A percentile compares a stretch with the other conserved stretches of the same genome.
These are phyloP conservation scores for Oriolus oriolus DNA, from an alignment of 2,113 vertebrate genomes.

Conservation along the genomic window DNA sequence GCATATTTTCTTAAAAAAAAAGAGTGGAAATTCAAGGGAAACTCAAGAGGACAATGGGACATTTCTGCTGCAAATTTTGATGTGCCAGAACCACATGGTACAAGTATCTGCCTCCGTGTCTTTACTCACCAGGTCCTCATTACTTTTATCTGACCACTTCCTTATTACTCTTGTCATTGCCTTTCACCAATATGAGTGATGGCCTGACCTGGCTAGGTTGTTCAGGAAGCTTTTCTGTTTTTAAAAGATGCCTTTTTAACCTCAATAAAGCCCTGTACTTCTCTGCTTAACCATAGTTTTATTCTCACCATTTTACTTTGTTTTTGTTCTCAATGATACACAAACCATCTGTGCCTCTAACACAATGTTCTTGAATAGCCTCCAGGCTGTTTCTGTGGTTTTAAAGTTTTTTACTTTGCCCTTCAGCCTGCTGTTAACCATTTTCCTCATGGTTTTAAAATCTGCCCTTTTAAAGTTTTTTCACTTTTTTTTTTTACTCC, in stretches of 20 bases:
- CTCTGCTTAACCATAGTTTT: slow-evolving; percentile 50
- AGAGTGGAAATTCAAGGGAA: neutral
- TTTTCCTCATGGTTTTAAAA: slow-evolving; percentile 63
- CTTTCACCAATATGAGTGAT: neutral
- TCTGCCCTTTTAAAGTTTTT: slow-evolving; percentile 62
- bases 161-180: neutral
- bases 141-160: neutral
- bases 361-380: slow-evolving; percentile 70
- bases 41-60: neutral
- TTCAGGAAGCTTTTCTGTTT: slow-evolving; percentile 6
- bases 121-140: neutral
- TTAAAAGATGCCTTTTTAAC: slow-evolving; percentile 14
- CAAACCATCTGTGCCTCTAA: slow-evolving; percentile 70
- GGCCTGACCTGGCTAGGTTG: neutral
- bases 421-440: slow-evolving; percentile 67
- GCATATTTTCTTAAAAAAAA: neutral
- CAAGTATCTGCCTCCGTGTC: neutral
- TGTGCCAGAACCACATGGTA: neutral
- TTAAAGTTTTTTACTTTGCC: slow-evolving; percentile 69
- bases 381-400: slow-evolving; percentile 65
- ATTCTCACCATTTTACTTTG: slow-evolving; percentile 52
- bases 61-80: neutral
- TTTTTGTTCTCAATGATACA: slow-evolving; percentile 58
- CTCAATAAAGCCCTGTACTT: slow-evolving; percentile 6
- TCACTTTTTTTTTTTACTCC: neutral